Evolutionary conservation across 2,888 invertebrate species (phyloP).

Genomic region (Drosophila nigricruria): DNA sequence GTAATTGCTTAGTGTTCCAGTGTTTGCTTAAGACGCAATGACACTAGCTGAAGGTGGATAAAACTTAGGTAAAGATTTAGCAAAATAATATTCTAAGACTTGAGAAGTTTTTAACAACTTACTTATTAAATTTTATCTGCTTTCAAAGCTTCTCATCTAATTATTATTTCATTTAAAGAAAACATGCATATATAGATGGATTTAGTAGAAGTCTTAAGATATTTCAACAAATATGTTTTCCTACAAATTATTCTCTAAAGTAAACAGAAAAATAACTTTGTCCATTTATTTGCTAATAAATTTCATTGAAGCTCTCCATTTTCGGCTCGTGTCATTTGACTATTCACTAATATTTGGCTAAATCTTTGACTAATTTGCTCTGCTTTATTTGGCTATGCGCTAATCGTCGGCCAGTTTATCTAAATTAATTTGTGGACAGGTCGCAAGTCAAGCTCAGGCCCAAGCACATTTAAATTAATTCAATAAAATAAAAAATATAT

Average conservation of each 20-base stretch:
- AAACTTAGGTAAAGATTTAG: neutral
- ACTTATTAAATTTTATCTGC: no score
- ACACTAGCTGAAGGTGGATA: conserved; percentile 33
- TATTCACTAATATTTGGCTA: conserved; percentile 26
- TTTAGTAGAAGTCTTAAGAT: neutral
- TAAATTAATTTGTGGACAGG: conserved; percentile 64
- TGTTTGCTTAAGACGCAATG: conserved; percentile 20
- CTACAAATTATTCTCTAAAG: neutral
- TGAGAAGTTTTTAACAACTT: neutral
- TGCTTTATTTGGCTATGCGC: conserved; percentile 30
- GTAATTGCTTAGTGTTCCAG: conserved; percentile 5
- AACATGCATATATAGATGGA: no score
- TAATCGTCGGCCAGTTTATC: conserved; percentile 46
- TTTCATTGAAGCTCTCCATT: neutral
- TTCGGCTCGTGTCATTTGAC: conserved; percentile 43
- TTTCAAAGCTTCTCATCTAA: neutral
- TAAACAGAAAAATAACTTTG: neutral
- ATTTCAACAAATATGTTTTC: neutral
- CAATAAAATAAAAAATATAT: conserved; percentile 43
- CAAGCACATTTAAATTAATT: conserved; percentile 53
- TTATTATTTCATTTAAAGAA: no score
- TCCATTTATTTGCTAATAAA: neutral
- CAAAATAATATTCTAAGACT: neutral
- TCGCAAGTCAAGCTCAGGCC: conserved; percentile 27
- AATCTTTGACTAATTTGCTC: conserved; percentile 51